A percentile compares a stretch with the other conserved stretches of the same genome.
phyloP scores from a whole-genome alignment of 2,888 invertebrate genomes.

The Torymus tubicola region DNA sequence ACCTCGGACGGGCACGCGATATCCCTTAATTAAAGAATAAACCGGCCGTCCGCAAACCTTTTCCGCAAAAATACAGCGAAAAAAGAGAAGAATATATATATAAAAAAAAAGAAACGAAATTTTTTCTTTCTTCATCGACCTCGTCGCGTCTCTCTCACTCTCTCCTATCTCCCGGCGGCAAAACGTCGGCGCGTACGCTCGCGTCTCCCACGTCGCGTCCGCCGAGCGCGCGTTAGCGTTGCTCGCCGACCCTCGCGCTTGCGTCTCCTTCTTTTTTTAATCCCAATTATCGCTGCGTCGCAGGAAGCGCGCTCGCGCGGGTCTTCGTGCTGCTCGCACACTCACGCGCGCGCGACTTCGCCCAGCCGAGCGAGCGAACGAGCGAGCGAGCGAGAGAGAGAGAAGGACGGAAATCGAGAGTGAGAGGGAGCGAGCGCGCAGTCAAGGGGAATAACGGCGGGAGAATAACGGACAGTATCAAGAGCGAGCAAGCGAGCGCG shows the following conservation, averaged over 20 bases:
- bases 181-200: slow-evolving; percentile 9
- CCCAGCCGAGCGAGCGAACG: slow-evolving; percentile 7
- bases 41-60: background rate
- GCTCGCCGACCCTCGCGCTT: slow-evolving; percentile 6
- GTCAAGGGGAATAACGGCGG: slow-evolving; percentile 52
- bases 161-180: background rate
- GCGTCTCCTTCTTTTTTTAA: slow-evolving; percentile 55
- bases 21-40: slow-evolving; percentile 37
- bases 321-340: slow-evolving; percentile 33
- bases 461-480: slow-evolving; percentile 56
- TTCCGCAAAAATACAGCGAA: background rate
- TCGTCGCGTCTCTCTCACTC: background rate
- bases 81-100: background rate
- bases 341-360: background rate
- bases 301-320: slow-evolving; percentile 63
- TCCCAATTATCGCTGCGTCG: slow-evolving; percentile 61
- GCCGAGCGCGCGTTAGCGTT: background rate
- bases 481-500: slow-evolving; percentile 25
- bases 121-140: slow-evolving; percentile 26
- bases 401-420: slow-evolving; percentile 17
- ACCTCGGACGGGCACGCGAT: background rate
- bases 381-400: slow-evolving; percentile 16
- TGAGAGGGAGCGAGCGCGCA: slow-evolving; percentile 26
- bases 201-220: slow-evolving; percentile 41
- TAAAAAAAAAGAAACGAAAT: background rate